Evolutionary conservation across 2,113 vertebrate genomes (phyloP).

Genomic region (Lagopus muta): DNA sequence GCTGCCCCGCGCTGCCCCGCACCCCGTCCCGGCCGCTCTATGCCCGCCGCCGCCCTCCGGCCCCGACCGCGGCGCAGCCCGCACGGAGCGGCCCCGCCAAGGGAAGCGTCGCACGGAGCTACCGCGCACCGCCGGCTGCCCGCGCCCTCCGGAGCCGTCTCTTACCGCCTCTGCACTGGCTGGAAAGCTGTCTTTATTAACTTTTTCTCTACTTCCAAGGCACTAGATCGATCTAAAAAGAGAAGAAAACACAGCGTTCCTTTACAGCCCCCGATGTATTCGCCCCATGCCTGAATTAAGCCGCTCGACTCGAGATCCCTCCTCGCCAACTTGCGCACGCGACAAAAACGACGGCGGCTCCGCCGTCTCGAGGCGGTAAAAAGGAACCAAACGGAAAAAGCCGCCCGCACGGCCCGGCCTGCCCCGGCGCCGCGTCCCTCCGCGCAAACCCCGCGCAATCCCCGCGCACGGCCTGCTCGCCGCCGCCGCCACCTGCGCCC

Average conservation of each 20-base stretch:
- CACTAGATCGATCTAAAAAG: constrained; percentile 92
- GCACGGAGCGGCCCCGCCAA: no score
- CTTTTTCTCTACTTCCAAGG: constrained; percentile 96
- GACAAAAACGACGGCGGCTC: neutral
- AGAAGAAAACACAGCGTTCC: constrained; percentile 52
- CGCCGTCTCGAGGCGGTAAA: neutral
- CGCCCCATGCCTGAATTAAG: constrained; percentile 7
- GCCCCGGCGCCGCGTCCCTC: neutral
- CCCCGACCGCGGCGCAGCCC: no score
- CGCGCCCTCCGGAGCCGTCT: neutral
- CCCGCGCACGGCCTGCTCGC: neutral
- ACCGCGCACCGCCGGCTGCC: no score
- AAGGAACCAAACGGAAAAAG: neutral
- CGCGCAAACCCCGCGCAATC: neutral
- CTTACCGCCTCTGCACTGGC: constrained; percentile 90
- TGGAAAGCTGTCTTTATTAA: constrained; percentile 91
- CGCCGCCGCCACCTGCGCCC: no score
- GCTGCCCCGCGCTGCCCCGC: no score
- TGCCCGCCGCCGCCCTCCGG: no score
- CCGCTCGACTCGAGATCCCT: neutral
- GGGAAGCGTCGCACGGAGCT: no score
- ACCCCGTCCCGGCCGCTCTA: no score
- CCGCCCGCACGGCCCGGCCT: neutral
- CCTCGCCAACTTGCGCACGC: neutral
- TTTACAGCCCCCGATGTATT: constrained; percentile 43